Evolutionary conservation across 2,888 invertebrate species (phyloP), one percentile per base, ranked within the genome.

Genomic region (Sinhomidia bicolor): DNA sequence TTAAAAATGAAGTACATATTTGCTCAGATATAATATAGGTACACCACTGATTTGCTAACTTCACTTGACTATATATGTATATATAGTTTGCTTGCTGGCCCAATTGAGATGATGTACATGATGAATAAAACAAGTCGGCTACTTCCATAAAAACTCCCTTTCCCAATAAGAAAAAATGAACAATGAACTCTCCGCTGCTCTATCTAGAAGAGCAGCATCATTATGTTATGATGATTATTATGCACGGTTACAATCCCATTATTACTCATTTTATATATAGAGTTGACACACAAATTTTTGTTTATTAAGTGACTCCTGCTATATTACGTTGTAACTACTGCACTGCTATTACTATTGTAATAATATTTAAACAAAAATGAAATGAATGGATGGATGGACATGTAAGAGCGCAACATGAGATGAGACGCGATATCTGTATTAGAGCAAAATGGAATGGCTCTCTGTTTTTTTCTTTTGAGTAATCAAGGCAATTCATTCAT

Each of bases 401-500:
- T 2, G 10, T 20, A 41, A 36, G 17, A 32, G n/a, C 1, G 14
- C 32, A 32, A 65, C 29, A 41, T 54, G 54, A 68, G 32, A 68
- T 71, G 41, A 78, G 54, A 78, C n/a, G 14, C 76, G 32, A 51
- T 78, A 78, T 78, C 54, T 54, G 54, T 78, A 78, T n/a, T 14
- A 78, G 76, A 78, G 76, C 76, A 54, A 54, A 78, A 51, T 80
- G 68, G 29, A 54, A 51, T 79, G 68, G 68, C 32, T 78, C 7
- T 3, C 17, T 26, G n/a, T n/a, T n/a, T 85, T 81, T 81, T 80
- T 86, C 62, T 81, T 47, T 20, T 54, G 54, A 78, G 10, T 81
- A 86, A 86, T 86, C 86, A 86, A 86, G 80, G 86, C 23, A 80
- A 74, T 74, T 86, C 81, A 86, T 71, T 83, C 71, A 71, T 81